These are phyloP conservation scores for Fissipunctia ypsillon DNA, from an alignment of 2,888 invertebrate species.

Conservation along the genomic window DNA sequence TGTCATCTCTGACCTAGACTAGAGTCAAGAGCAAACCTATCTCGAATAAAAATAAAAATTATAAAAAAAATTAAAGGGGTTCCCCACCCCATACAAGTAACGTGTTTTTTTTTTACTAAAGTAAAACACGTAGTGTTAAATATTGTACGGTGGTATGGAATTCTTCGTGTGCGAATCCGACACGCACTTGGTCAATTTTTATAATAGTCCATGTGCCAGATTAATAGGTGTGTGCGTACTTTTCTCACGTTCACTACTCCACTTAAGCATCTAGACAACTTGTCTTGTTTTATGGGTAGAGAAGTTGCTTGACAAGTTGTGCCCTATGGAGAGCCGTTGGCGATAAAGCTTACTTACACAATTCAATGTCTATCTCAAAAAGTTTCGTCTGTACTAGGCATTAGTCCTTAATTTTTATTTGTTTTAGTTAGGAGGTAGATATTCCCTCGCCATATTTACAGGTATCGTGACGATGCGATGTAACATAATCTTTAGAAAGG, in stretches of 20 bases:
- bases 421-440: constrained; percentile 7
- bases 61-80: too few relatives aligned
- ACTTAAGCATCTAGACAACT: neutral
- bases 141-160: too few relatives aligned
- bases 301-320: constrained; percentile 3
- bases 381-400: neutral
- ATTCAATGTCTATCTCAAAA: neutral
- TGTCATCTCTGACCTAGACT: too few relatives aligned
- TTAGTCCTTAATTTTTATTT: constrained; percentile 4
- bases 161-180: too few relatives aligned
- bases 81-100: too few relatives aligned
- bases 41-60: too few relatives aligned
- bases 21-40: too few relatives aligned
- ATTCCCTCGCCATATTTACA: constrained; percentile 22
- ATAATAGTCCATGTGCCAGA: neutral
- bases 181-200: neutral
- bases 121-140: too few relatives aligned
- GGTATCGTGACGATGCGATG: constrained; percentile 22
- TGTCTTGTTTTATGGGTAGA: neutral
- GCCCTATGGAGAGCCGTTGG: neutral
- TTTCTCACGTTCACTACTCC: neutral
- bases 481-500: constrained; percentile 51
- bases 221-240: neutral
- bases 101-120: too few relatives aligned
- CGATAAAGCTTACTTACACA: neutral